Evolutionary conservation across 2,888 invertebrate genomes (phyloP).

Genomic region (Tineola bisselliella): DNA sequence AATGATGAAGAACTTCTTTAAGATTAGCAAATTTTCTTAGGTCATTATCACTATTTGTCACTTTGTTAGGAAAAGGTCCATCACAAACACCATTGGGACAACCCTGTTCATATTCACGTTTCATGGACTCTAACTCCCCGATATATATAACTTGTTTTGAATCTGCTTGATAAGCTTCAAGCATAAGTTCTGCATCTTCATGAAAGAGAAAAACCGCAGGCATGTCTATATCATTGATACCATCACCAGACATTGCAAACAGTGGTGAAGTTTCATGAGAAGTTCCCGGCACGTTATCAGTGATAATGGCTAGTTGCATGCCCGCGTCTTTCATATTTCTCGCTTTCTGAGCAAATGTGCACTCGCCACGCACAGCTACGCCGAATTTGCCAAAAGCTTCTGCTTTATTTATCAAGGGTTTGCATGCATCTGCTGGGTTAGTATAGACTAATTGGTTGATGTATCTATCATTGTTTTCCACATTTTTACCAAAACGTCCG

Average conservation of each 20-base stretch:
- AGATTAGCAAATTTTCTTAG: slow-evolving; percentile 30
- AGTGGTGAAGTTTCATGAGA: slow-evolving; percentile 80
- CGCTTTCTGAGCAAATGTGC: slow-evolving; percentile 96
- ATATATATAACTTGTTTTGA: slow-evolving; percentile 66
- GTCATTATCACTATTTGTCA: background rate
- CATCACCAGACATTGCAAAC: slow-evolving; percentile 98
- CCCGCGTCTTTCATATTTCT: slow-evolving; percentile 83
- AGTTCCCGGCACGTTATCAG: slow-evolving; percentile 82
- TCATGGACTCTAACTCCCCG: slow-evolving; percentile 53
- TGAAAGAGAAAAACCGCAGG: slow-evolving; percentile 92
- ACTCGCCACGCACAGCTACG: slow-evolving; percentile 89
- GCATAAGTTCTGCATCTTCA: slow-evolving; percentile 77
- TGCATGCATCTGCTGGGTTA: slow-evolving; percentile 76
- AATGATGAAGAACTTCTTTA: slow-evolving; percentile 45
- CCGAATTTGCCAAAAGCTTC: slow-evolving; percentile 78
- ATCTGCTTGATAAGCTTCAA: slow-evolving; percentile 65
- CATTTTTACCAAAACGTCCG: slow-evolving; percentile 87
- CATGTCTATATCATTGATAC: slow-evolving; percentile 84
- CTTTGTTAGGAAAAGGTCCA: background rate
- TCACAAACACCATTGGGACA: slow-evolving; percentile 28
- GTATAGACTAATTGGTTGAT: slow-evolving; percentile 73
- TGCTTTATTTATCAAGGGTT: slow-evolving; percentile 63
- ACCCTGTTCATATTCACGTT: slow-evolving; percentile 28
- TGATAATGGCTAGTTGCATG: slow-evolving; percentile 84
- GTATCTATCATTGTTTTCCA: slow-evolving; percentile 72